These are phyloP conservation scores for Platysteira castanea DNA, from an alignment of 2,113 vertebrate species.

Conservation along the genomic window DNA sequence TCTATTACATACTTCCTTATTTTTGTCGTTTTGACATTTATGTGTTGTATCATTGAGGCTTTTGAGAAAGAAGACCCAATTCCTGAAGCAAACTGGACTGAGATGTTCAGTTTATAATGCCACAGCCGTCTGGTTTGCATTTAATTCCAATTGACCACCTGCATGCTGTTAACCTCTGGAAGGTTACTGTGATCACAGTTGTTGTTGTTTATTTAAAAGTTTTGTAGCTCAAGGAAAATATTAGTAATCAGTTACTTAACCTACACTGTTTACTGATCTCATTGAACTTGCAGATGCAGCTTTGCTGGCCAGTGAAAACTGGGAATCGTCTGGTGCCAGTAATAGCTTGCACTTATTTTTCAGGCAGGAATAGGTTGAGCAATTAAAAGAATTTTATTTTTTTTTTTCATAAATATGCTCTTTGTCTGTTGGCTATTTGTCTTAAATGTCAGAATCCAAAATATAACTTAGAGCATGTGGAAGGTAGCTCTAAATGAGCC, in stretches of 20 bases:
- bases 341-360: slow-evolving; percentile 69
- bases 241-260: slow-evolving; percentile 76
- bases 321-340: slow-evolving; percentile 46
- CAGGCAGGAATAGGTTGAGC: slow-evolving; percentile 62
- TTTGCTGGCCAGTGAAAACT: slow-evolving; percentile 57
- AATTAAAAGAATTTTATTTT: not conserved
- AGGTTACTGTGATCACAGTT: slow-evolving; percentile 70
- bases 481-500: slow-evolving; percentile 9
- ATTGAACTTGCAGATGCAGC: slow-evolving; percentile 68
- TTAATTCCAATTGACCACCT: slow-evolving; percentile 71
- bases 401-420: slow-evolving; percentile 2
- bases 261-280: slow-evolving; percentile 73
- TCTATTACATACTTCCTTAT: slow-evolving; percentile 77
- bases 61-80: slow-evolving; percentile 67
- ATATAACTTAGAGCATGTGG: not conserved
- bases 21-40: slow-evolving; percentile 78
- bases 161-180: slow-evolving; percentile 76
- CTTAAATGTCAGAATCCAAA: slow-evolving; percentile 11
- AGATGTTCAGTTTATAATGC: slow-evolving; percentile 64
- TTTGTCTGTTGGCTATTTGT: not conserved
- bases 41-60: slow-evolving; percentile 69
- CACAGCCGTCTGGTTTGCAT: slow-evolving; percentile 65
- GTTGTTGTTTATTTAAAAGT: slow-evolving; percentile 78
- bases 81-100: slow-evolving; percentile 47
- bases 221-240: slow-evolving; percentile 76